Evolutionary conservation across 2,888 invertebrate species (phyloP).

Genomic region (Strigamia crassipes): DNA sequence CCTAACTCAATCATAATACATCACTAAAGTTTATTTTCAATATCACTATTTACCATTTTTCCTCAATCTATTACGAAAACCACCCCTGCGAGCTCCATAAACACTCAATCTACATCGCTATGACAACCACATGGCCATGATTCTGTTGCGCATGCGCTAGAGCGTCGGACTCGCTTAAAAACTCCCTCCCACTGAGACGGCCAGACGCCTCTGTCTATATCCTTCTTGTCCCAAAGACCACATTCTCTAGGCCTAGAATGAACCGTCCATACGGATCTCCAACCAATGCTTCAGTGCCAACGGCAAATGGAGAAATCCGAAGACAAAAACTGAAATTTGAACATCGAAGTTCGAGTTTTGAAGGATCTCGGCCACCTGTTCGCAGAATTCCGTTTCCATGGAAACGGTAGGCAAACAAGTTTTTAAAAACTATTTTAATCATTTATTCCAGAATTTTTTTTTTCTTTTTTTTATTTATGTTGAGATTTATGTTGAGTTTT

Average conservation of each 20-base stretch:
- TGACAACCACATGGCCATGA: slow-evolving; percentile 7
- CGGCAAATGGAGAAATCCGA: not conserved
- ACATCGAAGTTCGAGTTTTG: slow-evolving; percentile 16
- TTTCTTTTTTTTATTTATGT: not conserved
- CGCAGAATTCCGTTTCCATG: slow-evolving; percentile 2
- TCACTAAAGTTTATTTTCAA: not conserved
- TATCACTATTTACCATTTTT: not conserved
- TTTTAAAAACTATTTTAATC: not conserved
- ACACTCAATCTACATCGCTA: slow-evolving; percentile 10
- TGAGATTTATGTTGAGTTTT: not conserved
- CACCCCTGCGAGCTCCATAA: not conserved
- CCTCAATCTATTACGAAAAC: not conserved
- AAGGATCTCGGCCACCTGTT: not conserved
- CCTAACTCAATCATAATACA: not conserved
- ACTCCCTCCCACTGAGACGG: not conserved
- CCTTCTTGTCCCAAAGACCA: not conserved
- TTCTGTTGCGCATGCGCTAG: not conserved
- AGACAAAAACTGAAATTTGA: slow-evolving; percentile 1
- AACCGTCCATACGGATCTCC: slow-evolving; percentile 1
- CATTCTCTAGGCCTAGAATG: not conserved
- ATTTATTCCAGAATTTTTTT: not conserved
- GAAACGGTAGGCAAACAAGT: slow-evolving; percentile 3
- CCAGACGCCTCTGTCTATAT: not conserved
- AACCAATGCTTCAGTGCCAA: not conserved
- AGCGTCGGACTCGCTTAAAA: not conserved